phyloP scores from a whole-genome alignment of 2,888 invertebrate genomes.

The Hoplodrina blanda region DNA sequence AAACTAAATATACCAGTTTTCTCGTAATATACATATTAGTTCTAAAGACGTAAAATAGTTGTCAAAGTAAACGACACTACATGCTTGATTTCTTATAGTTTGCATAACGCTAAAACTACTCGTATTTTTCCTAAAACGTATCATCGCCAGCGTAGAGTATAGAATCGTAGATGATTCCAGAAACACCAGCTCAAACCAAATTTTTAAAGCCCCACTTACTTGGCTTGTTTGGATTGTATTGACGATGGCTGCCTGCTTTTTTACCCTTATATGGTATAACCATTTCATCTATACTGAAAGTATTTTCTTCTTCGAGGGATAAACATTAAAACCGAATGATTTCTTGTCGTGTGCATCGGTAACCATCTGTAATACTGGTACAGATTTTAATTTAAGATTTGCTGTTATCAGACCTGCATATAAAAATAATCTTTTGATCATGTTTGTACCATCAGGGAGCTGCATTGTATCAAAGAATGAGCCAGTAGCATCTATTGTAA shows the following conservation, averaged over 20 bases:
- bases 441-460: too few species aligned
- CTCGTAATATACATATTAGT: conserved; percentile 16
- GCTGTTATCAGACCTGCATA: too few species aligned
- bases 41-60: conserved; percentile 41
- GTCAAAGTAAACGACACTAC: conserved; percentile 51
- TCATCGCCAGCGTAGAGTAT: conserved; percentile 52
- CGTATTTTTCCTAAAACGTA: conserved; percentile 63
- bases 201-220: conserved; percentile 71
- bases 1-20: conserved; percentile 36
- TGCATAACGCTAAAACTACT: conserved; percentile 37
- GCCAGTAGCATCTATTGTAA: too few species aligned
- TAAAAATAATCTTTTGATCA: too few species aligned
- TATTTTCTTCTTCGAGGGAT: too few species aligned
- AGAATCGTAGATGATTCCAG: conserved; percentile 71
- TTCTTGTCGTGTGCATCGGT: too few species aligned
- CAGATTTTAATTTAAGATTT: too few species aligned
- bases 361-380: too few species aligned
- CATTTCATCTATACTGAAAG: conserved; percentile 3
- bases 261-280: conserved; percentile 5
- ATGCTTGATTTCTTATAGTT: conserved; percentile 8
- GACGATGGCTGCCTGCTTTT: conserved; percentile 36
- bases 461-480: too few species aligned
- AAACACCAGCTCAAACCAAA: conserved; percentile 66
- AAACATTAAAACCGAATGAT: too few species aligned
- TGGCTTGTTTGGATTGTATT: conserved; percentile 73